Base-by-base conservation (phyloP, 2,113 vertebrate genomes). In the Nannobrachium achirus region DNA sequence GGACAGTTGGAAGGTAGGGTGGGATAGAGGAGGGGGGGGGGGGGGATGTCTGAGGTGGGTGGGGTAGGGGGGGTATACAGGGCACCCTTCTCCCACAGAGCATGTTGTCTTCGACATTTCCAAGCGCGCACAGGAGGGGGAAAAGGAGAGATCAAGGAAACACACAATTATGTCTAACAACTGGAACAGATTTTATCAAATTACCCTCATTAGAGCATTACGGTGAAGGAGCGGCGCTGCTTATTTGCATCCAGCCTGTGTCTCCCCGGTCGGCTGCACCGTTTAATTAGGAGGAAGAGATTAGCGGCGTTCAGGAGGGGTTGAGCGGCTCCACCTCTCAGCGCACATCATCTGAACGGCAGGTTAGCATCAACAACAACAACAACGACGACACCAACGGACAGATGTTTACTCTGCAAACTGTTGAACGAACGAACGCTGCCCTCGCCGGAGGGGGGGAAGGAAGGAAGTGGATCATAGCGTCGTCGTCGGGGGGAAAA, bases 271-370 rank as follows among this genome's bases (percentile, higher is more conserved):
- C 94, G 94, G 92, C 94, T 96, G 94, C 95, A 93, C 93, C 92
- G 94, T 94, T 96, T 96, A 96, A 96, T 96, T 95, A 95, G 96
- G 25, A 96, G 95, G 94, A 95, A 95, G 94, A 95, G 94, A 97
- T 96, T 96, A 97, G 93, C 93, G 95, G 94, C 93, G 92, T 96
- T 94, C 93, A 93, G 94, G 93, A 95, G 95, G 25, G 25, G 92
- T 93, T 93, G n/a, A n/a, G n/a, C n/a, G n/a, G 92, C 94, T 95
- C 94, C 95, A 95, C 95, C 95, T 95, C 95, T 93, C 93, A 94
- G 93, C 19, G 42, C 15, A 93, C 93, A 95, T 95, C 93, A 95
- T 95, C 94, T 94, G 93, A 93, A 33, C 25, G 94, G 93, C 93
- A 95, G 94, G 94, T 95, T 95, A 93, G 92, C 92, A 94, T 66